phyloP scores from a whole-genome alignment of 2,888 invertebrate genomes.

The Nymphalis polychloros region DNA sequence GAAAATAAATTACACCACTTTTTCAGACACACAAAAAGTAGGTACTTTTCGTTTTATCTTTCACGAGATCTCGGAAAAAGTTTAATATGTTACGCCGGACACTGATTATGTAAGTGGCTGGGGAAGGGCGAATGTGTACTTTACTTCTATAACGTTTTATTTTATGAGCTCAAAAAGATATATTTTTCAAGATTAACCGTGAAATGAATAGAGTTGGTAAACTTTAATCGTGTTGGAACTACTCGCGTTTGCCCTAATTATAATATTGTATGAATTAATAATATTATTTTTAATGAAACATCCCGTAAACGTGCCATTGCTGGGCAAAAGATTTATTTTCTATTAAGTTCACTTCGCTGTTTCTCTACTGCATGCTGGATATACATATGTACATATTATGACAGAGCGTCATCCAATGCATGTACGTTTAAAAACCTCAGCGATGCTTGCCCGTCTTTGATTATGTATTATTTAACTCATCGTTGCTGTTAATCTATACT shows the following conservation, averaged over 20 bases:
- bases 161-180: constrained; percentile 29
- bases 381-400: too few species aligned
- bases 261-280: background rate
- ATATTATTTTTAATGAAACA: background rate
- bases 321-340: too few species aligned
- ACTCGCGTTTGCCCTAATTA: constrained; percentile 13
- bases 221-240: constrained; percentile 22
- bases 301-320: too few species aligned
- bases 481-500: too few species aligned
- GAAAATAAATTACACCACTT: constrained; percentile 79
- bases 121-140: constrained; percentile 37
- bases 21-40: constrained; percentile 76
- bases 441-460: too few species aligned
- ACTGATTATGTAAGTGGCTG: constrained; percentile 43
- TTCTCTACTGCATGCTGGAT: too few species aligned
- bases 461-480: too few species aligned
- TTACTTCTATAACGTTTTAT: constrained; percentile 40
- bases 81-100: constrained; percentile 70
- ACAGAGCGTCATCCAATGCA: too few species aligned
- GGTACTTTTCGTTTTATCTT: constrained; percentile 71
- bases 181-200: constrained; percentile 26
- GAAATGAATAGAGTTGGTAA: constrained; percentile 26
- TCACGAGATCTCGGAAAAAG: constrained; percentile 66
- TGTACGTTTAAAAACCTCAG: too few species aligned
- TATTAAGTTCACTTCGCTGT: too few species aligned